A percentile compares a stretch with the other conserved stretches of the same genome.
Conservation (phyloP, 1,140 invertebrate genomes). For the Brachionus rotundiformis region DNA sequence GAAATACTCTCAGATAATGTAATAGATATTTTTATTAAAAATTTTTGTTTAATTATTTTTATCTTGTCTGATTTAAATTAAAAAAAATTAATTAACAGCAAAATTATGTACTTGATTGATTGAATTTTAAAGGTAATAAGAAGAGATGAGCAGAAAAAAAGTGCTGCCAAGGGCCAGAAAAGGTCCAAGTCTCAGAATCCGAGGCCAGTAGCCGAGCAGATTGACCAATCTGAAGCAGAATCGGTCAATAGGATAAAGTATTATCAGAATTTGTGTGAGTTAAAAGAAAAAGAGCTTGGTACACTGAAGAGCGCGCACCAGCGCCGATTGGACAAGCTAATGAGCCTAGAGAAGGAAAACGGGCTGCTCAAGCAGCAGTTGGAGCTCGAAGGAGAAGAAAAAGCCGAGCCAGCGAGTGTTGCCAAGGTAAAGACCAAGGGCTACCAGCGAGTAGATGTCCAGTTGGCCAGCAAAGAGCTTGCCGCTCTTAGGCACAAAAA, state of each 20-base stretch:
- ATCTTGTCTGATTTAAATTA: no score
- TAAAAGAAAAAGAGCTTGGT: not conserved
- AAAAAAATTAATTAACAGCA: no score
- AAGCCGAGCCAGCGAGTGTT: not conserved
- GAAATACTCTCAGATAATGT: not conserved
- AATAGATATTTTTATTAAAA: not conserved
- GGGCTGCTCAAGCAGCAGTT: not conserved
- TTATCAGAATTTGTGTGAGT: constrained; percentile 24
- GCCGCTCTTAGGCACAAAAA: not conserved
- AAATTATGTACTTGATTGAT: no score
- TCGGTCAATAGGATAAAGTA: not conserved
- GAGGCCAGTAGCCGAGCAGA: not conserved
- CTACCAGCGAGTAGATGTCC: not conserved
- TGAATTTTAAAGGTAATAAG: not conserved
- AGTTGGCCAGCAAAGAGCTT: not conserved
- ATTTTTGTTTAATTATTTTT: not conserved
- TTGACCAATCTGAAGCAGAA: not conserved
- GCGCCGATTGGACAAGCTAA: not conserved
- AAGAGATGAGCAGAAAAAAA: not conserved
- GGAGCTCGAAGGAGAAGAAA: not conserved
- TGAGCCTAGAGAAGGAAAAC: constrained; percentile 15
- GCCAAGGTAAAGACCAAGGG: not conserved
- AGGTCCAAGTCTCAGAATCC: not conserved
- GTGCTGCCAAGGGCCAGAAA: not conserved
- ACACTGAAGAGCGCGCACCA: not conserved